A percentile compares a stretch with the other conserved stretches of the same genome.
phyloP scores from a whole-genome alignment of 2,113 vertebrate species.

The Pluvianellus socialis region DNA sequence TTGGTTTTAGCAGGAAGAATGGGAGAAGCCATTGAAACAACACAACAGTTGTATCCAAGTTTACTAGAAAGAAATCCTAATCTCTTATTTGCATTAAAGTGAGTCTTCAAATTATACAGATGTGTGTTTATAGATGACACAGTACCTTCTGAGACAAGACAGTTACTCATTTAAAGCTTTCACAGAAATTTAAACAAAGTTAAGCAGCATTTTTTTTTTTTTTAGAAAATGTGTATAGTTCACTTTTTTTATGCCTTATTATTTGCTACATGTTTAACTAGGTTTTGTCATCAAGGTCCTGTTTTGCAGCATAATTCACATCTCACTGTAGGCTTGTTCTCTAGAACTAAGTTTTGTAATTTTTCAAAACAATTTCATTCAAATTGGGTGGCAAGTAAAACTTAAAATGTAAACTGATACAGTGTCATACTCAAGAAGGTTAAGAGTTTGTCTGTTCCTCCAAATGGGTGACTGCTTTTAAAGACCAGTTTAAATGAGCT shows the following conservation, averaged over 20 bases:
- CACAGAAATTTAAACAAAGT: slow-evolving; percentile 25
- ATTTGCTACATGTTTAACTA: slow-evolving; percentile 43
- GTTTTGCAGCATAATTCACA: slow-evolving; percentile 37
- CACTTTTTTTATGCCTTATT: slow-evolving; percentile 37
- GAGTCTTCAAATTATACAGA: slow-evolving; percentile 73
- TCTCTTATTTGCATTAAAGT: slow-evolving; percentile 99
- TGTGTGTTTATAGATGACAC: slow-evolving; percentile 65
- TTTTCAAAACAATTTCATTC: not conserved
- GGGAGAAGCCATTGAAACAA: slow-evolving; percentile 99
- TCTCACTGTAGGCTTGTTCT: not conserved
- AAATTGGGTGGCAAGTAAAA: not conserved
- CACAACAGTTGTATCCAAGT: slow-evolving; percentile 97
- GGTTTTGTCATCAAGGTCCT: slow-evolving; percentile 40
- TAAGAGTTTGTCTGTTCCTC: not conserved
- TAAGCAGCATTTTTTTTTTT: not conserved
- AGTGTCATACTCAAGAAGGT: not conserved
- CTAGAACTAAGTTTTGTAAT: not conserved
- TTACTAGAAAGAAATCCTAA: slow-evolving; percentile 98
- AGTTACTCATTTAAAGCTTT: slow-evolving; percentile 56
- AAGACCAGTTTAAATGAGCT: not conserved
- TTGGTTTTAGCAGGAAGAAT: slow-evolving; percentile 98
- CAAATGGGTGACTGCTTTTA: not conserved
- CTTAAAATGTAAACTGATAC: not conserved
- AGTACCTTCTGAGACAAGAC: slow-evolving; percentile 54
- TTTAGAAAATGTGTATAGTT: slow-evolving; percentile 45